Percentiles rank a stretch among this genome's conserved stretches.
Conservation (phyloP, 2,888 invertebrate species). For the Formica aserva region DNA sequence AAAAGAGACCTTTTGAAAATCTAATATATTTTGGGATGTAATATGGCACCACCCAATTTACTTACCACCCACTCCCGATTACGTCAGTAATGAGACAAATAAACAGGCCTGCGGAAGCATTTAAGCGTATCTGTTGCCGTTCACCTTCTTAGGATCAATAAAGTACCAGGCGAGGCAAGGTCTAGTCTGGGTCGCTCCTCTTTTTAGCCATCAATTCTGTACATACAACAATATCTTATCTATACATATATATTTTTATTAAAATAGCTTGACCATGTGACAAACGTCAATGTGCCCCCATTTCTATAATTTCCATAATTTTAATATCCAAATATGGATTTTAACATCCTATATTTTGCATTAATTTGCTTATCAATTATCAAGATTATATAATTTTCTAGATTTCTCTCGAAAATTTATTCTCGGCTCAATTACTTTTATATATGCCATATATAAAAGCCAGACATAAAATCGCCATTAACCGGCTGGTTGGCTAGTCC, state of each 20-base stretch:
- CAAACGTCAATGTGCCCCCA: background rate
- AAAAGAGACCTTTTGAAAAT: background rate
- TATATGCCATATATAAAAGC: background rate
- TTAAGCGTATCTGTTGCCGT: slow-evolving; percentile 66
- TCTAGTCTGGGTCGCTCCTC: slow-evolving; percentile 59
- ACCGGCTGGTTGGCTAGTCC: background rate
- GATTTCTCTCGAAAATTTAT: background rate
- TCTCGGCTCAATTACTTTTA: background rate
- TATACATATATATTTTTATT: background rate
- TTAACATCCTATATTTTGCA: background rate
- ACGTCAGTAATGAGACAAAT: slow-evolving; percentile 41
- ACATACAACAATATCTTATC: background rate
- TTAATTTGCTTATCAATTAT: background rate
- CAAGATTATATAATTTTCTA: slow-evolving; percentile 3
- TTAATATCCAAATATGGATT: background rate
- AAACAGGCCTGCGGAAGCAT: slow-evolving; percentile 62
- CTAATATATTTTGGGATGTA: background rate
- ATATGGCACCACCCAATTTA: background rate
- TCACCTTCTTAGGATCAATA: slow-evolving; percentile 72
- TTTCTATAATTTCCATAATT: background rate
- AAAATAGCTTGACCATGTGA: background rate
- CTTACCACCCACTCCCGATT: slow-evolving; percentile 1
- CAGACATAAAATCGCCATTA: background rate
- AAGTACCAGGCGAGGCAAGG: slow-evolving; percentile 71
- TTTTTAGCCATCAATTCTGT: background rate